A percentile compares a stretch with the other conserved stretches of the same genome.
Evolutionary conservation across 2,797 vertebrate genomes (phyloP).

Genomic region (Scomberomorus guttatus): DNA sequence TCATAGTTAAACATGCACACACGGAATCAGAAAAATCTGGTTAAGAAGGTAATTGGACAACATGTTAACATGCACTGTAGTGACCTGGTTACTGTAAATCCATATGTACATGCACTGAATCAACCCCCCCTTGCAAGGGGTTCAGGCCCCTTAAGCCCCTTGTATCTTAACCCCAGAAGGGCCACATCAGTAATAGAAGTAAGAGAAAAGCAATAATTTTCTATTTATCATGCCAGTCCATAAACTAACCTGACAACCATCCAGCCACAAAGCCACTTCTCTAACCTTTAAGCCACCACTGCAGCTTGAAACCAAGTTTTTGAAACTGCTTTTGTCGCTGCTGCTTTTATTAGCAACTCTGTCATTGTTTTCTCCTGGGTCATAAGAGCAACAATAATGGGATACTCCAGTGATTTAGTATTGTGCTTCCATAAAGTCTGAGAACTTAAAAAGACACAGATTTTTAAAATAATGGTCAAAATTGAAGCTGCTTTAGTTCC

Average conservation of each 20-base stretch:
- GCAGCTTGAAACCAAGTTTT: no score
- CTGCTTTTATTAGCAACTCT: neutral
- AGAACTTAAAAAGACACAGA: no score
- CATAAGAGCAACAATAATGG: neutral
- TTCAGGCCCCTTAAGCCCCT: neutral
- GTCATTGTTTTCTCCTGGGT: neutral
- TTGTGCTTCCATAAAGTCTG: no score
- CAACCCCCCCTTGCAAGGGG: neutral
- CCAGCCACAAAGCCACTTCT: neutral
- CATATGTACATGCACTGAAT: slow-evolving; percentile 7
- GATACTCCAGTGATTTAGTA: no score
- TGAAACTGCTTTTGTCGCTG: no score
- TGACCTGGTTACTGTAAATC: neutral
- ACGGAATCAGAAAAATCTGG: neutral
- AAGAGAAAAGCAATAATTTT: neutral
- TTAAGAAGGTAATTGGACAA: neutral
- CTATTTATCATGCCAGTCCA: neutral
- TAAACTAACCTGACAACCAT: neutral
- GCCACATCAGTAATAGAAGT: neutral
- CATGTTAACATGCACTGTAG: neutral
- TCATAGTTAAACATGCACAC: neutral
- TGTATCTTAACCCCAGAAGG: no score
- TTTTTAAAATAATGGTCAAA: no score
- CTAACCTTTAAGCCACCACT: neutral
- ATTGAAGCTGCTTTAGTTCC: no score